Evolutionary conservation across 92 coral and sea anemone species (phyloP), one percentile per base, ranked within the genome.

Genomic region (Bergia sp.): DNA sequence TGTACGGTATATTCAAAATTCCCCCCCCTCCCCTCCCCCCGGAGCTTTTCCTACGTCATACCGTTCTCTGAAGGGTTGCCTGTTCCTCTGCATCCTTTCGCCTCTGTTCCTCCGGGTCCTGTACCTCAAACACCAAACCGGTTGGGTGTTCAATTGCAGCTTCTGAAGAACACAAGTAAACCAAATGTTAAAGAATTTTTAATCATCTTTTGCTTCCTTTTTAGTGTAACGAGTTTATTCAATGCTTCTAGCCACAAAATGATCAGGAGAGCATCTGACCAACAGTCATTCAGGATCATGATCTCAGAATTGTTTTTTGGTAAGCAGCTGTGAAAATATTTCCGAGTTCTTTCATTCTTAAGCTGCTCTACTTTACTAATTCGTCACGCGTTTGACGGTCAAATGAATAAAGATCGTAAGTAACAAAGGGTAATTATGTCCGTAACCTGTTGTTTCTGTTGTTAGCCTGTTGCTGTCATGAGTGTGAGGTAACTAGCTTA

Each of bases 31-130:
- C 15, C 15, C 64, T 8, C 76, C 12, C 15, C 12, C 12, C 3
- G n/a, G n/a, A 1, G 38, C 9, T 18, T 15, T 77, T 8, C 16
- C 37, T 29, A 18, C 11, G 11, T 7, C 43, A 20, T 86, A 89
- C 94, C 94, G 45, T 86, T 39, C 40, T 50, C 23, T 61, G 42
- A 37, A 89, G 81, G 13, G 79, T 69, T 57, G 71, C 37, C 67
- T 86, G 88, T 66, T 80, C 74, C 8, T 77, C 45, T 20, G 57
- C 12, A 84, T 85, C 83, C 77, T 78, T 86, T 82, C 88, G 55
- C 38, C 79, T 71, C 78, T 86, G 90, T 11, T 86, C 57, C 69
- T 92, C 94, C 37, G 94, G 94, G 75, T 86, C 92, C 8, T 86
- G 92, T 7, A 82, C 36, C 50, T 65, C 90, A 86, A 92, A 89